A percentile compares a stretch with the other conserved stretches of the same genome.
These are phyloP conservation scores for Hyperoplus lanceolatus DNA, from an alignment of 2,797 vertebrate species.

Conservation along the genomic window DNA sequence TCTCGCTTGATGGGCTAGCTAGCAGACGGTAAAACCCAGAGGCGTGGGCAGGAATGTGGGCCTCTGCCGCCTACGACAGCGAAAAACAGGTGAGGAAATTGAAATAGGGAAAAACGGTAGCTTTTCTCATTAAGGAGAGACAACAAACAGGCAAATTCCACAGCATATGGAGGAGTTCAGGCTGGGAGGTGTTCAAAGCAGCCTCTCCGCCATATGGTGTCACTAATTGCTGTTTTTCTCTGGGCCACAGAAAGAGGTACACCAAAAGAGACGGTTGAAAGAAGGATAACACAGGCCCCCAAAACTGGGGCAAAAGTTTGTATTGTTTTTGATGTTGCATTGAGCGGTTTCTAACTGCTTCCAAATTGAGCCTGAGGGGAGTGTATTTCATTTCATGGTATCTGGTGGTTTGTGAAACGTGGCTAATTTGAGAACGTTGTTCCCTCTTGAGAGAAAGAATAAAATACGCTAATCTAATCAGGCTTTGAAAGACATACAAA, in stretches of 20 bases:
- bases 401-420: constrained; percentile 51
- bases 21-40: constrained; percentile 58
- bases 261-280: constrained; percentile 72
- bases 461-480: constrained; percentile 50
- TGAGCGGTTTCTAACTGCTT: constrained; percentile 43
- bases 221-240: constrained; percentile 86
- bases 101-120: constrained; percentile 56
- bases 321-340: constrained; percentile 66
- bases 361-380: constrained; percentile 62
- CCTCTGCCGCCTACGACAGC: constrained; percentile 53
- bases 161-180: constrained; percentile 86
- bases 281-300: constrained; percentile 48
- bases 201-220: constrained; percentile 86
- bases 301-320: constrained; percentile 78
- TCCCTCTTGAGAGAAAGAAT: constrained; percentile 33
- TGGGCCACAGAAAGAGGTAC: constrained; percentile 71
- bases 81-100: constrained; percentile 69
- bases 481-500: constrained; percentile 40
- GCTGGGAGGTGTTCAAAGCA: constrained; percentile 85
- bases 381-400: constrained; percentile 53
- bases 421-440: constrained; percentile 51
- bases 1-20: constrained; percentile 6
- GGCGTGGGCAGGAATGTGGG: constrained; percentile 42
- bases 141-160: constrained; percentile 83
- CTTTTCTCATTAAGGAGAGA: constrained; percentile 80